These are phyloP conservation scores for Pan paniscus DNA, from an alignment of 2,113 vertebrate species.

Conservation along the genomic window DNA sequence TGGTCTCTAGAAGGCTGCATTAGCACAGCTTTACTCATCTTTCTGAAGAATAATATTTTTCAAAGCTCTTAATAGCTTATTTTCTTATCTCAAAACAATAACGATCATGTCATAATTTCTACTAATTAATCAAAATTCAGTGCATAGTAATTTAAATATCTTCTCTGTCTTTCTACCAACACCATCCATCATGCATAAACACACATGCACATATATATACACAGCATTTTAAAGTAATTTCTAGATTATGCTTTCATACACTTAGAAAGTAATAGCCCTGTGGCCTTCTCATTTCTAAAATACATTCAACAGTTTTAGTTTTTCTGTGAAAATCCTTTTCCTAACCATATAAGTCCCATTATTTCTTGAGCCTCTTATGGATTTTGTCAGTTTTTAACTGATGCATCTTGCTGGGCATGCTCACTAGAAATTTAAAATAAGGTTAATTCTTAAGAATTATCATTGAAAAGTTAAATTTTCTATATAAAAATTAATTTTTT, in stretches of 20 bases:
- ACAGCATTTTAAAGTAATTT: neutral
- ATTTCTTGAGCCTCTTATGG: neutral
- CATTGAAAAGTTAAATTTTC: neutral
- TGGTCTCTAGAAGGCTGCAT: neutral
- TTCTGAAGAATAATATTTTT: conserved; percentile 4
- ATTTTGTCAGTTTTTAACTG: neutral
- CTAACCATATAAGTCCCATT: neutral
- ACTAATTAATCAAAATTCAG: neutral
- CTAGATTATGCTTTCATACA: neutral
- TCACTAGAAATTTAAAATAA: neutral
- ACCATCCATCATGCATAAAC: neutral
- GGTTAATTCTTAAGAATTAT: neutral
- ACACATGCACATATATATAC: neutral
- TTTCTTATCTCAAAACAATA: neutral
- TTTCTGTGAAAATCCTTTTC: conserved; percentile 3
- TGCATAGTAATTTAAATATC: neutral
- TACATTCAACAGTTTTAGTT: neutral
- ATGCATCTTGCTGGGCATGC: neutral
- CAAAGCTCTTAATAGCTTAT: neutral
- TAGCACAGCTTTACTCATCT: neutral
- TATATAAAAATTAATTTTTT: neutral
- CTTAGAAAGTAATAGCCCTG: neutral
- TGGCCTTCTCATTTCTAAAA: neutral
- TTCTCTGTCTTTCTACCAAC: neutral
- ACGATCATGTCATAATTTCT: neutral